Evolutionary conservation across 2,113 vertebrate species (phyloP).

Genomic region (Tragulus kanchil): DNA sequence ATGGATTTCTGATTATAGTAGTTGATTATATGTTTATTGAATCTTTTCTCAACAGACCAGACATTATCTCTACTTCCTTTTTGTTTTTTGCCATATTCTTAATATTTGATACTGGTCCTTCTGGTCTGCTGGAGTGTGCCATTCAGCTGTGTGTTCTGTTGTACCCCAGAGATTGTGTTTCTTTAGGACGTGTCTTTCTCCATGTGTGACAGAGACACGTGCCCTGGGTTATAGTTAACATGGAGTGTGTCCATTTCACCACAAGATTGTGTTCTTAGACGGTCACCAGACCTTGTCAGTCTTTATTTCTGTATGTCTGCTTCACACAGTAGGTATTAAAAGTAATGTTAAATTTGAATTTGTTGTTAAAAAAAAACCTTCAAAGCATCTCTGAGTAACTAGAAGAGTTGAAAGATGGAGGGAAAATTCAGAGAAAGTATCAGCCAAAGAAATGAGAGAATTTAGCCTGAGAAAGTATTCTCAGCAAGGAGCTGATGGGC

Average conservation of each 20-base stretch:
- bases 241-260: background rate
- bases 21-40: background rate
- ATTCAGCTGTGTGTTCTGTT: too few relatives aligned
- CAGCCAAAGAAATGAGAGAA: background rate
- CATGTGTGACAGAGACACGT: background rate
- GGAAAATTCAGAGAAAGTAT: background rate
- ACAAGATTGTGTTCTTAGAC: background rate
- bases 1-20: conserved; percentile 15
- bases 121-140: background rate
- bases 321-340: conserved; percentile 19
- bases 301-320: background rate
- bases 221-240: background rate
- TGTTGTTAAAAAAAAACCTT: conserved; percentile 37
- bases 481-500: background rate
- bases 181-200: too few relatives aligned
- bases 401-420: background rate
- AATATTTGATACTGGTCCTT: background rate
- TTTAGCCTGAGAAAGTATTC: background rate
- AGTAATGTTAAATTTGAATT: conserved; percentile 40
- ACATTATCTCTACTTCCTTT: background rate
- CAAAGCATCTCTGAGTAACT: background rate
- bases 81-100: background rate
- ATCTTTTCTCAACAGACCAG: conserved; percentile 12
- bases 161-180: too few relatives aligned
- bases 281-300: background rate